Evolutionary conservation across 2,888 invertebrate genomes (phyloP), one percentile per base, ranked within the genome.

Genomic region (Chirona hameri): DNA sequence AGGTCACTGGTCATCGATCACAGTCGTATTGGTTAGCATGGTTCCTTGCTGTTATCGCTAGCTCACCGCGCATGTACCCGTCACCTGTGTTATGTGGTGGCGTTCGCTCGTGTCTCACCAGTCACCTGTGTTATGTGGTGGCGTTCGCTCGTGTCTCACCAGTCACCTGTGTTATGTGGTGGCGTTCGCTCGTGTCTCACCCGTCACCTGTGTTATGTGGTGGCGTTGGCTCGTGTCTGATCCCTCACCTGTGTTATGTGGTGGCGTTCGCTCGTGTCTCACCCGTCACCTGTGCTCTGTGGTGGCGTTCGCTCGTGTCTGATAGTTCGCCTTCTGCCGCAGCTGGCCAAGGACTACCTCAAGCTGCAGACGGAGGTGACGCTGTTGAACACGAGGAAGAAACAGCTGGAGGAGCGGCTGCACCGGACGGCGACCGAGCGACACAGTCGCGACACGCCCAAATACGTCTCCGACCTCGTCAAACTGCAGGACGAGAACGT

Each of bases 281-380:
- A 65, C 5, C 57, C 57, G 7, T 18, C 1, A 14, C 1, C 57
- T 7, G 7, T 15, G 57, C 21, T 21, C 21, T 29, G 69, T 27
- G 10, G 27, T 15, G 18, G n/a, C 29, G 14, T 27, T 27, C 14
- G 27, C 7, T 12, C 27, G n/a, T 69, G 14, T 12, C 14, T 29
- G 27, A 12, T 69, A 18, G 21, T 14, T n/a, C 12, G 39, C 79
- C 81, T 14, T 21, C 57, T 31, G 60, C 85, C 57, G 57, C 91
- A 94, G 89, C 89, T 96, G 85, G 95, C 95, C 83, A 93, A 95
- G 88, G 95, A 97, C 88, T 96, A 95, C 89, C 91, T 96, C 83
- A 93, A 93, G 89, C 94, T 95, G 86, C 95, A 95, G 89, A 95
- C 95, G 65, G 95, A 96, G 89, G 90, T 96, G 46, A 76, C 76